phyloP scores from a whole-genome alignment of 2,888 invertebrate species.

The Dynastes tityus region DNA sequence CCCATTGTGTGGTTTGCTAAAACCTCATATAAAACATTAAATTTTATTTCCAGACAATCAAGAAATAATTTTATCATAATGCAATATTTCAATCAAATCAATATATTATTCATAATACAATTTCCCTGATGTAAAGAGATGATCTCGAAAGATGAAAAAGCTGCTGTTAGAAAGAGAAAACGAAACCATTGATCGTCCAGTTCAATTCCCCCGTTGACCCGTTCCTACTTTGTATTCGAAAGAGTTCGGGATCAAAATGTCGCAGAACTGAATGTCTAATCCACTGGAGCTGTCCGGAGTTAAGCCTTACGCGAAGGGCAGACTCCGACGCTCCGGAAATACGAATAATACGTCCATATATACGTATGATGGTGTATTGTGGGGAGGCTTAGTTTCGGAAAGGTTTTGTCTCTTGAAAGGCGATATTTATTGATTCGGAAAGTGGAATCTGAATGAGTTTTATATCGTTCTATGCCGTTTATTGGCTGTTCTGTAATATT shows the following conservation, averaged over 20 bases:
- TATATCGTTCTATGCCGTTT: no score
- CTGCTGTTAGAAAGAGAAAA: background rate
- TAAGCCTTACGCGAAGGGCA: slow-evolving; percentile 13
- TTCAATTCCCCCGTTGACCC: background rate
- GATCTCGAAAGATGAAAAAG: background rate
- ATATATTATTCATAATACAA: background rate
- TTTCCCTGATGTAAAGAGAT: background rate
- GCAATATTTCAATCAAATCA: no score
- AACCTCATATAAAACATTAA: no score
- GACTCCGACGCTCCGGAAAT: background rate
- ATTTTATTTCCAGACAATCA: no score
- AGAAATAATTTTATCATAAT: no score
- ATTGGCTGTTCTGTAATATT: no score
- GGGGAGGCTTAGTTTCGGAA: background rate
- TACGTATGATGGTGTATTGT: slow-evolving; percentile 3
- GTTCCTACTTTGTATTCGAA: slow-evolving; percentile 6
- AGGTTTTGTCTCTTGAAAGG: background rate
- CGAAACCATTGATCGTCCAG: background rate
- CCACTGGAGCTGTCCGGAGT: slow-evolving; percentile 13
- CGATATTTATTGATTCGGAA: background rate
- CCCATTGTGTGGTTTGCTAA: no score
- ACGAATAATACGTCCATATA: slow-evolving; percentile 14
- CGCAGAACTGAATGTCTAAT: slow-evolving; percentile 19
- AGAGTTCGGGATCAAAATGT: slow-evolving; percentile 20
- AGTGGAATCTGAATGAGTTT: no score